phyloP scores from a whole-genome alignment of 2,888 invertebrate species.

The Eristalis pertinax region DNA sequence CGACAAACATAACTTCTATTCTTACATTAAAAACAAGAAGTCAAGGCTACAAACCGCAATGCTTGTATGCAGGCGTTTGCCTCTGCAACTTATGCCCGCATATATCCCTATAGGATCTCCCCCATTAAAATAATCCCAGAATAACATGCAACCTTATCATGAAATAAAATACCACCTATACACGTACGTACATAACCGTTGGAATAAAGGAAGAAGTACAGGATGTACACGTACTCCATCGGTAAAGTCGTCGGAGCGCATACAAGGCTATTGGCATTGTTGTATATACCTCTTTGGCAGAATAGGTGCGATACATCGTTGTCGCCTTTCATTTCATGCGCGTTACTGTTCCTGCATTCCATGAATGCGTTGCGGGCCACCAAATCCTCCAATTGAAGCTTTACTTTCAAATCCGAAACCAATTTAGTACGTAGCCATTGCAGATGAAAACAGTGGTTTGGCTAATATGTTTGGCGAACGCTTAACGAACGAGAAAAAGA shows the following conservation, averaged over 20 bases:
- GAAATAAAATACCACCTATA: conserved; percentile 22
- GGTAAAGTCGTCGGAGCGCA: neutral
- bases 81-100: conserved; percentile 18
- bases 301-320: conserved; percentile 33
- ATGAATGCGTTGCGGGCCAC: neutral
- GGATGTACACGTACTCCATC: neutral
- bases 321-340: neutral
- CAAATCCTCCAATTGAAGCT: conserved; percentile 7
- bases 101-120: conserved; percentile 12
- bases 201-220: conserved; percentile 13
- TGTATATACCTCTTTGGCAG: neutral
- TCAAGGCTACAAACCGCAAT: conserved; percentile 44
- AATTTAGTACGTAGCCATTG: conserved; percentile 27
- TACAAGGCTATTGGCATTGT: conserved; percentile 6
- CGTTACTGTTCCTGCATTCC: conserved; percentile 1
- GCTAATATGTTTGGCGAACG: conserved; percentile 49
- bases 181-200: neutral
- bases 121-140: conserved; percentile 47
- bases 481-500: conserved; percentile 12
- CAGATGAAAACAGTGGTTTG: conserved; percentile 36
- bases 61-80: conserved; percentile 24
- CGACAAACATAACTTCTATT: conserved; percentile 1
- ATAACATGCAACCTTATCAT: conserved; percentile 26
- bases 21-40: conserved; percentile 26
- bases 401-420: conserved; percentile 11